A percentile compares a stretch with the other conserved stretches of the same genome.
These are phyloP conservation scores for Penaeus indicus DNA, from an alignment of 1,140 invertebrate species.

Conservation along the genomic window DNA sequence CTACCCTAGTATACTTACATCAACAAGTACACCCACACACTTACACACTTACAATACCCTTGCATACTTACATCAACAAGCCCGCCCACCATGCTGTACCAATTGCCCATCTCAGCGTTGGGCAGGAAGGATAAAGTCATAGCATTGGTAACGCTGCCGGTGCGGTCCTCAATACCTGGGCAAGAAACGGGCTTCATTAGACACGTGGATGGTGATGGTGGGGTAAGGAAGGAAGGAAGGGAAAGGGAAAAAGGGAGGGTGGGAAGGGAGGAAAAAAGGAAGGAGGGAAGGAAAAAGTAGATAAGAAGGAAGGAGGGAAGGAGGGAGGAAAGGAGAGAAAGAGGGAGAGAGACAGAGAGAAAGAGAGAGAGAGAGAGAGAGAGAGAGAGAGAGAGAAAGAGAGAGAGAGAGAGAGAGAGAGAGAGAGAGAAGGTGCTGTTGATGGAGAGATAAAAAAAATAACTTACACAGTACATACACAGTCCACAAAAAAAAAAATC, in stretches of 20 bases:
- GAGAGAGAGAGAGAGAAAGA: no score
- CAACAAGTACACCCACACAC: no score
- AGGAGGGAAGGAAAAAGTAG: background rate
- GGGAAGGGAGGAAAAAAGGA: background rate
- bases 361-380: no score
- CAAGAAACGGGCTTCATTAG: background rate
- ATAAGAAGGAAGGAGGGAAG: background rate
- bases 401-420: no score
- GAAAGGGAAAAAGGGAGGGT: no score
- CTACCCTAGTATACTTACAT: background rate
- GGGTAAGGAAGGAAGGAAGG: background rate
- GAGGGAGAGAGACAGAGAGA: no score
- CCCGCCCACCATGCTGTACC: slow-evolving; percentile 61
- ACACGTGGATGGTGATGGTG: background rate
- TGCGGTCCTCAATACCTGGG: slow-evolving; percentile 59
- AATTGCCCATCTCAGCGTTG: slow-evolving; percentile 53
- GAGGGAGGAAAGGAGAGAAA: background rate
- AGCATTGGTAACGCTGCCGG: slow-evolving; percentile 37
- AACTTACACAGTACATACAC: no score
- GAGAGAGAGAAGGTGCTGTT: no score
- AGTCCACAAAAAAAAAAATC: no score
- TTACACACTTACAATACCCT: no score
- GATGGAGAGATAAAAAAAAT: no score
- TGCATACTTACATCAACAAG: no score
- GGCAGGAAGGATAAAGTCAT: slow-evolving; percentile 51